phyloP scores from a whole-genome alignment of 2,113 vertebrate genomes.

The Casuarius casuarius region DNA sequence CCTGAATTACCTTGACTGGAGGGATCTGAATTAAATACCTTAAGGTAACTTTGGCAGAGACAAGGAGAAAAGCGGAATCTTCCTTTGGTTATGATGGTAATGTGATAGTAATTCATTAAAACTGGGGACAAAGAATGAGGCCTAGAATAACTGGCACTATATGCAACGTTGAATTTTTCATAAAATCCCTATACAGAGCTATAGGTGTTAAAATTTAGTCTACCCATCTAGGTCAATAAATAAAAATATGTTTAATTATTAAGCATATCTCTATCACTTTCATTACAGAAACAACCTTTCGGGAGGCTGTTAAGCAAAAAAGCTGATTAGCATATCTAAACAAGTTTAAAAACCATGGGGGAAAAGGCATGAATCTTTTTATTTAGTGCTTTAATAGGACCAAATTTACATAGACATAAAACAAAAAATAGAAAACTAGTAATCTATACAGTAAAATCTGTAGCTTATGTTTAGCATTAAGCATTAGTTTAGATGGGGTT shows the following conservation, averaged over 20 bases:
- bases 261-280: conserved; percentile 22
- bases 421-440: background rate
- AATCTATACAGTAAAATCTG: background rate
- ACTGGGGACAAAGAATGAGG: background rate
- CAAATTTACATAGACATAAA: background rate
- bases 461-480: background rate
- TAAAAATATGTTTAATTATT: conserved; percentile 57
- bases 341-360: background rate
- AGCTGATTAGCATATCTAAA: conserved; percentile 39
- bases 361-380: background rate
- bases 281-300: conserved; percentile 47
- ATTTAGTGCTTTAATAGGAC: background rate
- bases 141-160: background rate
- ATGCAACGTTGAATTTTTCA: conserved; percentile 3
- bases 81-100: background rate
- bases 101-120: background rate
- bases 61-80: background rate
- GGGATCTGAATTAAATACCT: background rate
- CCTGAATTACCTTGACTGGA: background rate
- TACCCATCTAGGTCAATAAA: conserved; percentile 22
- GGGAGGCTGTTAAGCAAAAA: conserved; percentile 24
- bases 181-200: background rate
- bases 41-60: background rate
- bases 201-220: conserved; percentile 37
- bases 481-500: background rate